Evolutionary conservation across 2,888 invertebrate genomes (phyloP), one percentile per base, ranked within the genome.

Genomic region (Chrysina gloriosa): DNA sequence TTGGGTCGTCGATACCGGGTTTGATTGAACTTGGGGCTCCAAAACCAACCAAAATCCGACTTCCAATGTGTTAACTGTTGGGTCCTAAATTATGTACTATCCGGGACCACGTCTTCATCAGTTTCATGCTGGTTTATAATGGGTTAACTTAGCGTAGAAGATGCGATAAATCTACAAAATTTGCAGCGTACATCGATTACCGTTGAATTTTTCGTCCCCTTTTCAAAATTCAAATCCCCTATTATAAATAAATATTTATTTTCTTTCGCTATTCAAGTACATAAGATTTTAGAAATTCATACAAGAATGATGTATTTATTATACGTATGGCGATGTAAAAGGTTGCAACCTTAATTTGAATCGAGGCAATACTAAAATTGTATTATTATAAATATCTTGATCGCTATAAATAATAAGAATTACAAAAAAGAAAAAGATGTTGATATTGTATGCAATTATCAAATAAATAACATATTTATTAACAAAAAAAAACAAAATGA

Each of bases 381-480:
- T 4, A 31, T 54, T 19, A 14, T 34, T 21, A 36, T 56, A 56
- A 56, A 56, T 56, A 39, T 36, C 19, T 56, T 36, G 56, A 23
- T 56, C 56, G 56, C 21, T 58, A 58, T 42, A 58, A 58, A 58
- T 58, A 56, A 58, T 58, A 42, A 58, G 39, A 58, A n/a, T n/a
- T n/a, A n/a, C n/a, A n/a, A n/a, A n/a, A n/a, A n/a, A n/a, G n/a
- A 36, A 56, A 34, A 56, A 39, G 36, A 21, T 56, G 31, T 29
- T 52, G 16, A 16, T 23, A 36, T 21, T 36, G 42, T 58, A 58
- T 34, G 23, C 19, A 23, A 42, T 58, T 52, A 29, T 16, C n/a
- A 9, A 58, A 58, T 58, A 58, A 58, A 58, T 58, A 58, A 58
- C 42, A 25, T 58, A 39, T 11, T 34, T 16, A 39, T 25, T 58